Conservation (phyloP, 2,888 invertebrate species). For the Herminia tarsipennalis region DNA sequence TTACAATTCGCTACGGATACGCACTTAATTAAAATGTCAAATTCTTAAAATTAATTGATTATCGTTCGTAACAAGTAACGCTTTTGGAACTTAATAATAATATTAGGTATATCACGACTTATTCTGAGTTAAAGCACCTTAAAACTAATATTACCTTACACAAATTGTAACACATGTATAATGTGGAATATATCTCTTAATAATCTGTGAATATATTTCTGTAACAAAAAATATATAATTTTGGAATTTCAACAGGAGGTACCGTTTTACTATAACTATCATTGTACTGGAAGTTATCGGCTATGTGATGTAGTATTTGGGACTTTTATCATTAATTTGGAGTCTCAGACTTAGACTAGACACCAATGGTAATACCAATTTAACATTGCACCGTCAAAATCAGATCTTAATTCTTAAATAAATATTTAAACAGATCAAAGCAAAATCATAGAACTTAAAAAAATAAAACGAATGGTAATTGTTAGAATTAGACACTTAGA, state of each 20-base stretch:
- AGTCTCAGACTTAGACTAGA: constrained; percentile 50
- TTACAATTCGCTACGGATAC: constrained; percentile 38
- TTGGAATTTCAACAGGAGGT: constrained; percentile 81
- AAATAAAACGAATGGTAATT: constrained; percentile 75
- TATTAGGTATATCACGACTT: constrained; percentile 74
- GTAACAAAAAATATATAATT: constrained; percentile 72
- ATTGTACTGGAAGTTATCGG: constrained; percentile 70
- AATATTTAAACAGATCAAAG: constrained; percentile 81
- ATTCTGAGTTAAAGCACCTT: constrained; percentile 81
- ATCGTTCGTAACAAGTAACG: constrained; percentile 47
- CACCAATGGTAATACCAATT: constrained; percentile 41
- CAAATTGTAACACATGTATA: constrained; percentile 64
- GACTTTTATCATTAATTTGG: constrained; percentile 39
- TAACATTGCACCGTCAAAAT: constrained; percentile 66
- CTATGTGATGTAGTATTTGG: constrained; percentile 63
- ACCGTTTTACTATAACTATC: constrained; percentile 56
- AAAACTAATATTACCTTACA: constrained; percentile 64
- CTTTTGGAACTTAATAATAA: constrained; percentile 53
- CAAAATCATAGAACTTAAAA: constrained; percentile 82
- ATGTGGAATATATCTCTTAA: constrained; percentile 63
- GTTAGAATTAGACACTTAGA: constrained; percentile 77
- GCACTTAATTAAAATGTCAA: constrained; percentile 43
- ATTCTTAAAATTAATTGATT: constrained; percentile 52
- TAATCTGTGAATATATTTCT: constrained; percentile 69
- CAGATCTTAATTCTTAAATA: constrained; percentile 70